Base-by-base conservation (phyloP, 2,113 vertebrate genomes). In the Lota lota region DNA sequence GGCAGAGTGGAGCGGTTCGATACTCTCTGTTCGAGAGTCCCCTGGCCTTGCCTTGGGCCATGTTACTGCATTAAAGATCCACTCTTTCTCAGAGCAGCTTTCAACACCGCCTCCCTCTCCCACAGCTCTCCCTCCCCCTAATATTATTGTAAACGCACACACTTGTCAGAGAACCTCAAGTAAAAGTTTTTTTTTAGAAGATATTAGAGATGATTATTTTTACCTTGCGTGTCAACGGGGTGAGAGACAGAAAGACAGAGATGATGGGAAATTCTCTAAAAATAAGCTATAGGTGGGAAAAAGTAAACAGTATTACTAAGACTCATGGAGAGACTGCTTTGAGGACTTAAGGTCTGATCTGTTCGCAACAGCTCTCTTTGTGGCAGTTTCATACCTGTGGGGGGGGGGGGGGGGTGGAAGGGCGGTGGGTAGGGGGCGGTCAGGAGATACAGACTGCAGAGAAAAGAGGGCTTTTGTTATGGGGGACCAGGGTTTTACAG, bases 341-440 rank as follows among this genome's bases (percentile, higher is more conserved):
- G 89, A 91, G 88, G 89, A 86, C 77, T 88, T 84, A 60, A 72
- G 74, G 63, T 33, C 82, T 90, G 91, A 92, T 90, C 89, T 87
- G 72, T 69, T 79, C 83, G 80, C 77, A 82, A 76, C 69, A 40
- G n/a, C 79, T 68, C 74, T 79, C 80, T 80, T 70, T 69, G 69
- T 76, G 74, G 67, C 74, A 57, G 77, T 84, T 59, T 83, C 86
- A 88, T 73, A 80, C 77, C 66, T 22, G 21, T 70, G 64, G 22
- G 22, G 40, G 71, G n/a, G n/a, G n/a, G n/a, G n/a, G n/a, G n/a
- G n/a, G n/a, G n/a, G n/a, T n/a, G n/a, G n/a, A n/a, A n/a, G n/a
- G n/a, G n/a, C n/a, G n/a, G n/a, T n/a, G n/a, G n/a, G n/a, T n/a
- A 72, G 72, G 64, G 63, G 66, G 68, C 73, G 84, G 83, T 88